A percentile compares a stretch with the other conserved stretches of the same genome.
These are phyloP conservation scores for Motacilla tschutschensis DNA, from an alignment of 2,113 vertebrate species.

Conservation along the genomic window DNA sequence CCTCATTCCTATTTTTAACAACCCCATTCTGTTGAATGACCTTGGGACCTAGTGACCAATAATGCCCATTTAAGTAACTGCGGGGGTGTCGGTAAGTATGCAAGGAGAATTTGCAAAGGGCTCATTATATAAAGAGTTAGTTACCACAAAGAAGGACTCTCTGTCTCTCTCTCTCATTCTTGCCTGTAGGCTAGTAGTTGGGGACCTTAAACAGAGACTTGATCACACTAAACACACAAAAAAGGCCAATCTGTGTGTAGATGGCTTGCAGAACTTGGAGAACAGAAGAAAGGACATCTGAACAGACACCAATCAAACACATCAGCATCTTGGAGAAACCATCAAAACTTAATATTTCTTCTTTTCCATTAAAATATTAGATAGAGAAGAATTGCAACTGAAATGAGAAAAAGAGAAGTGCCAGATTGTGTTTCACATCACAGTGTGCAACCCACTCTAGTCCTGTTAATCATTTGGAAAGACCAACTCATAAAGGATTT, in stretches of 20 bases:
- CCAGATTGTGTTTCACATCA: background rate
- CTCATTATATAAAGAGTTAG: slow-evolving; percentile 45
- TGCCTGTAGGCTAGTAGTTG: background rate
- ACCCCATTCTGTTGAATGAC: slow-evolving; percentile 57
- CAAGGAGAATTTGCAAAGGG: slow-evolving; percentile 54
- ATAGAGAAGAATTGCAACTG: background rate
- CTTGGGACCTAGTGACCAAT: slow-evolving; percentile 57
- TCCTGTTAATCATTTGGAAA: background rate
- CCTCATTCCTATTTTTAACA: slow-evolving; percentile 68
- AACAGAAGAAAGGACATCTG: background rate
- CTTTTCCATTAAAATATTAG: background rate
- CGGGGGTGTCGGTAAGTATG: slow-evolving; percentile 19
- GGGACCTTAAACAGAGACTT: background rate
- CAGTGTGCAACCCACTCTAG: background rate
- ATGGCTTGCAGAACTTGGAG: background rate
- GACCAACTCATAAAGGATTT: background rate
- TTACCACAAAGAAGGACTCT: slow-evolving; percentile 3
- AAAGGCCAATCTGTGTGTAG: background rate
- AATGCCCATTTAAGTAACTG: slow-evolving; percentile 69
- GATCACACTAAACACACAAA: background rate
- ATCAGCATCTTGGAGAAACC: background rate
- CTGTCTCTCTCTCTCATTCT: background rate
- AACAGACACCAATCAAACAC: background rate
- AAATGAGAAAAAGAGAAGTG: background rate
- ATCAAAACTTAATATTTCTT: background rate